Evolutionary conservation across 1,140 invertebrate genomes (phyloP).

Genomic region (Zaprionus taronus): DNA sequence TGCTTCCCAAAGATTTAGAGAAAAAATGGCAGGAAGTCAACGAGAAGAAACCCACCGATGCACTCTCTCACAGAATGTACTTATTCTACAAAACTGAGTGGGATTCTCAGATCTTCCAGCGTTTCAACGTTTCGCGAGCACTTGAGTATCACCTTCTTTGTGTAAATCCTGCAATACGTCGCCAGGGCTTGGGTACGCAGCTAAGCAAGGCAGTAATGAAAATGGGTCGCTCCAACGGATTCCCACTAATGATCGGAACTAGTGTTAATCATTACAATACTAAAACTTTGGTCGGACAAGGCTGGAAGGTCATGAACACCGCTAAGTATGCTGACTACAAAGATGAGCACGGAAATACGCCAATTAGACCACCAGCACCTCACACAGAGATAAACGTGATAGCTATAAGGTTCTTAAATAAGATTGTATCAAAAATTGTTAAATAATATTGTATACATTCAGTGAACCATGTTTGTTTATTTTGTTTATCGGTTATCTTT

Average conservation of each 20-base stretch:
- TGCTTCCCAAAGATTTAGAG: no score
- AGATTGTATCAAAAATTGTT: background rate
- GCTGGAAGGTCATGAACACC: constrained; percentile 45
- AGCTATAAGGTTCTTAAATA: constrained; percentile 63
- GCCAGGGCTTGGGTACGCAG: constrained; percentile 51
- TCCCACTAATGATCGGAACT: constrained; percentile 42
- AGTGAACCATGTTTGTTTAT: no score
- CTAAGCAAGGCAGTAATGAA: constrained; percentile 35
- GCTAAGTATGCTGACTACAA: constrained; percentile 55
- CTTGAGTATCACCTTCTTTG: constrained; percentile 54
- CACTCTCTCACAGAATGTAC: no score
- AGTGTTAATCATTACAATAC: constrained; percentile 52
- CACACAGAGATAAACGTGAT: constrained; percentile 55
- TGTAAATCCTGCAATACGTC: constrained; percentile 39
- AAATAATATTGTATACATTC: background rate
- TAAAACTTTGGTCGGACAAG: constrained; percentile 35
- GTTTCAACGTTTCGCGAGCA: constrained; percentile 2
- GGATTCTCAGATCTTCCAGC: no score
- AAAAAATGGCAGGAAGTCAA: no score
- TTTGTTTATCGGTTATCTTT: no score
- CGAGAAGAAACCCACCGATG: no score
- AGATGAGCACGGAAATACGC: constrained; percentile 48
- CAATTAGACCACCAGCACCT: constrained; percentile 46
- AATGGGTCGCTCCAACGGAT: constrained; percentile 43
- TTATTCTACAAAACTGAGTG: no score